Base-by-base conservation (phyloP, 1,140 invertebrate species). In the Micrasema longulum region DNA sequence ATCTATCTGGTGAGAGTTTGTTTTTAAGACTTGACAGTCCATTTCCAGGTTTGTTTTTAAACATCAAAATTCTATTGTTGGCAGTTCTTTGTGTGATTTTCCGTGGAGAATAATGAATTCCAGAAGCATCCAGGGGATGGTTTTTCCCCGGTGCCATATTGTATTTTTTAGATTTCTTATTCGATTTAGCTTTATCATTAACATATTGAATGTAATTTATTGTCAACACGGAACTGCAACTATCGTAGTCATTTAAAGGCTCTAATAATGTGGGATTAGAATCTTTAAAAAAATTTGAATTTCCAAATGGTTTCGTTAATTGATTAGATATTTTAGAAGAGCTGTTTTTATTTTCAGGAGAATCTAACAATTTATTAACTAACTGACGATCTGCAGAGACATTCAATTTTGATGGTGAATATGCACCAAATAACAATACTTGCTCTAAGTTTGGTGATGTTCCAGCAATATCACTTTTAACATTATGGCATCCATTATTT, bases 161-260 rank as follows among this genome's bases (percentile, higher is more conserved):
- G 38, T 41, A 60, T 12, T 35, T 60, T 22, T 60, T 60, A 60
- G 55, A 60, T 38, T 52, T 63, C 22, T 22, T 36, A 53, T 63
- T 64, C 9, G 52, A 36, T 70, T 70, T 63, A n/a, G 57, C 43
- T 52, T 62, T 63, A 41, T 60, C 31, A 53, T 72, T 75, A 18
- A 69, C 66, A 62, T 69, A 71, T 48, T 55, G 60, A 11, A 75
- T 75, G 31, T 75, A 75, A 47, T 71, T 75, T 6, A 57, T 53
- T 4, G 73, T 75, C 45, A 75, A 60, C 22, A 75, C 73, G 5
- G 73, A 75, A 60, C 73, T 75, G 14, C 43, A 23, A 48, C 73
- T 74, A 38, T 74, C 72, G 18, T 60, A 69, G 35, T 63, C 63
- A 38, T 73, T 50, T n/a, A 68, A 43, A 3, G 16, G 18, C 38